A percentile compares a stretch with the other conserved stretches of the same genome.
phyloP scores from a whole-genome alignment of 2,797 vertebrate genomes.

The Neolamprologus multifasciatus region DNA sequence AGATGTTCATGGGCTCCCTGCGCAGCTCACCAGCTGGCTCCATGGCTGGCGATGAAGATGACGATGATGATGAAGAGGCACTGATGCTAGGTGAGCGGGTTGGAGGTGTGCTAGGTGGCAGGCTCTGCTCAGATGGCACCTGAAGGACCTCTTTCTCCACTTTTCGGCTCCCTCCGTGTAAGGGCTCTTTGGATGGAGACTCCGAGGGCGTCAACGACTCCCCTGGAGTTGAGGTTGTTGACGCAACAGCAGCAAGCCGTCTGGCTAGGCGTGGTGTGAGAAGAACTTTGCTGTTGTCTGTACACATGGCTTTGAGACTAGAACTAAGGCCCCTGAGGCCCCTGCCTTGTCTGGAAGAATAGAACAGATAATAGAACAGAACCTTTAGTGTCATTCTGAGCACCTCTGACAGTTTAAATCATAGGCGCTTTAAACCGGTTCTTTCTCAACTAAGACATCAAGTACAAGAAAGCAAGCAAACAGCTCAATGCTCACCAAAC shows the following conservation, averaged over 20 bases:
- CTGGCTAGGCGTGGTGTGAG: conserved; percentile 75
- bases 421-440: neutral
- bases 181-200: conserved; percentile 79
- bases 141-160: conserved; percentile 56
- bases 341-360: conserved; percentile 78
- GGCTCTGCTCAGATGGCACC: conserved; percentile 70
- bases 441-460: neutral
- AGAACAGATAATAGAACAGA: neutral
- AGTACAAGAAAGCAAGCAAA: neutral
- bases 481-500: neutral
- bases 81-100: conserved; percentile 69
- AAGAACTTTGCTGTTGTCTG: conserved; percentile 74
- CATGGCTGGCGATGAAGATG: conserved; percentile 81
- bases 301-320: conserved; percentile 77
- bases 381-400: neutral
- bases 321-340: conserved; percentile 67
- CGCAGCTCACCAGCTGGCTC: conserved; percentile 86
- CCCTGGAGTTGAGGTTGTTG: conserved; percentile 39
- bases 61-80: conserved; percentile 80
- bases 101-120: conserved; percentile 69
- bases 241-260: conserved; percentile 60
- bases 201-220: conserved; percentile 79
- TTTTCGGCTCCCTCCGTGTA: conserved; percentile 60
- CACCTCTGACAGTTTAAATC: neutral
- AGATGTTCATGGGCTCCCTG: conserved; percentile 93